These are phyloP conservation scores for Sitodiplosis mosellana DNA, from an alignment of 1,140 invertebrate species.

Conservation along the genomic window DNA sequence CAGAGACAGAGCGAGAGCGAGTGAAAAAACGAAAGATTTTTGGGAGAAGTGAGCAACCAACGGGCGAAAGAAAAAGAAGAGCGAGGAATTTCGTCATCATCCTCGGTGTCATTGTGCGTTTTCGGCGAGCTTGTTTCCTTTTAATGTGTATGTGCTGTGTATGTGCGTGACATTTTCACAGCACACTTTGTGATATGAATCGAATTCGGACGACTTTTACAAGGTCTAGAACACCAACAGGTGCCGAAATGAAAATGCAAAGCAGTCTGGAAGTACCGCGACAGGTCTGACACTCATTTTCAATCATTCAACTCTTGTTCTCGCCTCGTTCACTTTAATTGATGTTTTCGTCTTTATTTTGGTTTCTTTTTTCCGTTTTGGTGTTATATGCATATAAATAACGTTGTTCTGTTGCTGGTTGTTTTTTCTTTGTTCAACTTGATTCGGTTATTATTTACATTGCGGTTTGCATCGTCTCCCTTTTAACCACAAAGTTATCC, in stretches of 20 bases:
- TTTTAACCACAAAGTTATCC: not conserved
- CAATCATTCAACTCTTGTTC: not conserved
- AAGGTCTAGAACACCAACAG: conserved; percentile 66
- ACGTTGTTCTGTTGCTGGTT: not conserved
- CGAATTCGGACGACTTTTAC: conserved; percentile 68
- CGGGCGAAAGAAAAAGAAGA: no score
- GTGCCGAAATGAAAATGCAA: conserved; percentile 75
- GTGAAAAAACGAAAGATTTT: no score
- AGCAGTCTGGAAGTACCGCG: conserved; percentile 74
- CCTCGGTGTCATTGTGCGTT: no score
- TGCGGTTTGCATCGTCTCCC: not conserved
- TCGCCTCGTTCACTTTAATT: no score
- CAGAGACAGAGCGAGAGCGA: no score
- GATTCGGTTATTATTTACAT: not conserved
- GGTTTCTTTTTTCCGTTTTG: not conserved
- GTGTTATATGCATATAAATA: not conserved
- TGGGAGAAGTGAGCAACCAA: no score
- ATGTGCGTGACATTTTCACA: conserved; percentile 13
- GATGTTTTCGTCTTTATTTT: not conserved
- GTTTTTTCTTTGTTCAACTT: not conserved
- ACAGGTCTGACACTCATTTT: conserved; percentile 35
- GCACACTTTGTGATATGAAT: conserved; percentile 39
- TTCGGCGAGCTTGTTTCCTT: no score
- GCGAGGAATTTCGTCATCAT: no score
- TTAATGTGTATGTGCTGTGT: no score